phyloP scores from a whole-genome alignment of 2,113 vertebrate genomes.

The Capreolus pygargus region DNA sequence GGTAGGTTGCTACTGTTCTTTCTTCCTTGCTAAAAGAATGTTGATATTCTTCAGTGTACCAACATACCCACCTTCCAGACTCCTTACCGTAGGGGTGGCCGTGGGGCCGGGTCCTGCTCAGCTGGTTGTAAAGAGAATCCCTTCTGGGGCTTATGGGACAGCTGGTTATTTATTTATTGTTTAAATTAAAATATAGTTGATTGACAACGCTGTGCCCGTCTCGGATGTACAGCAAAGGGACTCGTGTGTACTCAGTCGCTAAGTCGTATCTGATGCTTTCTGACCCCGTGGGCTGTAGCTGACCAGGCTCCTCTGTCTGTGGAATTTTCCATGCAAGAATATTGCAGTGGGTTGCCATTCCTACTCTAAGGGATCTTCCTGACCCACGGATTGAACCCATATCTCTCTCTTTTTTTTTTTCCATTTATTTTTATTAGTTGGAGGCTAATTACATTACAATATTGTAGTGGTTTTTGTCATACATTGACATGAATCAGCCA shows the following conservation, averaged over 20 bases:
- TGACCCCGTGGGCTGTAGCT: rapidly evolving
- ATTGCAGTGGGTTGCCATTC: neutral
- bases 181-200: neutral
- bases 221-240: neutral
- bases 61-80: neutral
- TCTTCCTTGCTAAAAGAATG: neutral
- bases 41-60: neutral
- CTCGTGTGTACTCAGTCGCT: neutral
- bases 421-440: too few relatives aligned
- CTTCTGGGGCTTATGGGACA: neutral
- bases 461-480: too few relatives aligned
- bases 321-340: neutral
- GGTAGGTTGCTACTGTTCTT: neutral
- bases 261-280: rapidly evolving
- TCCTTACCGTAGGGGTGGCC: neutral
- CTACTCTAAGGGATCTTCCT: neutral
- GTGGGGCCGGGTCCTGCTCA: neutral
- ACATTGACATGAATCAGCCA: too few relatives aligned
- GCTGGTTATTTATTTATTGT: neutral
- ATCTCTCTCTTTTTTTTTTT: too few relatives aligned
- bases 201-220: neutral
- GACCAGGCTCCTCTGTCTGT: neutral
- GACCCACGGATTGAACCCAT: neutral
- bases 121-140: neutral
- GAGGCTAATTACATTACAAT: too few relatives aligned